Conservation (phyloP, 2,797 vertebrate genomes). For the Malurus splendens region DNA sequence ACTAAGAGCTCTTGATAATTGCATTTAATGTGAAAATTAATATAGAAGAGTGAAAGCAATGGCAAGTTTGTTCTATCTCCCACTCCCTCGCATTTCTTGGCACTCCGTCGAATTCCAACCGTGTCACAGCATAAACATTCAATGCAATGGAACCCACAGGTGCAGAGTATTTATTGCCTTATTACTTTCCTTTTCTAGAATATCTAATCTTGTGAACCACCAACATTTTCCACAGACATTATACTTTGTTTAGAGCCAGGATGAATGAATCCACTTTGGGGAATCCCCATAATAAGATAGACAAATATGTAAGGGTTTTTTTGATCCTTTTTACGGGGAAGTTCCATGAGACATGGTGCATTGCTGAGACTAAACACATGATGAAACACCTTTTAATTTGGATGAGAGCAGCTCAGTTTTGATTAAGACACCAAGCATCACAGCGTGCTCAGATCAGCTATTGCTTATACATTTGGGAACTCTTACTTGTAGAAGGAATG, state of each 20-base stretch:
- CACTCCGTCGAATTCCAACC: neutral
- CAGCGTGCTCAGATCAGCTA: neutral
- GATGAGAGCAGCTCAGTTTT: neutral
- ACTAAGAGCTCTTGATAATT: neutral
- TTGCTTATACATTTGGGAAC: neutral
- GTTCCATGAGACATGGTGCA: neutral
- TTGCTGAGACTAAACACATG: neutral
- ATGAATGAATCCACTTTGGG: neutral
- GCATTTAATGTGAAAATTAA: neutral
- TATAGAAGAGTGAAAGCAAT: neutral
- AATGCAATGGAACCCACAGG: neutral
- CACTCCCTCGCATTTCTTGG: neutral
- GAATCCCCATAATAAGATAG: neutral
- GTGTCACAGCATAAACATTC: neutral
- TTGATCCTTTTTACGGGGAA: neutral
- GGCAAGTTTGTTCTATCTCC: neutral
- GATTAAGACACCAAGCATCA: neutral
- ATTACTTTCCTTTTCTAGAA: neutral
- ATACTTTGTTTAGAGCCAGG: neutral
- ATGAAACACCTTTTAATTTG: neutral
- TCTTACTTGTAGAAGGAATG: neutral
- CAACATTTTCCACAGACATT: fast-evolving
- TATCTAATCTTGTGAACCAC: neutral
- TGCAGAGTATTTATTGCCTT: neutral
- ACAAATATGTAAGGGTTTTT: neutral